Percentiles rank a stretch among this genome's conserved stretches.
Conservation (phyloP, 2,113 vertebrate species). For the Haemorhous mexicanus region DNA sequence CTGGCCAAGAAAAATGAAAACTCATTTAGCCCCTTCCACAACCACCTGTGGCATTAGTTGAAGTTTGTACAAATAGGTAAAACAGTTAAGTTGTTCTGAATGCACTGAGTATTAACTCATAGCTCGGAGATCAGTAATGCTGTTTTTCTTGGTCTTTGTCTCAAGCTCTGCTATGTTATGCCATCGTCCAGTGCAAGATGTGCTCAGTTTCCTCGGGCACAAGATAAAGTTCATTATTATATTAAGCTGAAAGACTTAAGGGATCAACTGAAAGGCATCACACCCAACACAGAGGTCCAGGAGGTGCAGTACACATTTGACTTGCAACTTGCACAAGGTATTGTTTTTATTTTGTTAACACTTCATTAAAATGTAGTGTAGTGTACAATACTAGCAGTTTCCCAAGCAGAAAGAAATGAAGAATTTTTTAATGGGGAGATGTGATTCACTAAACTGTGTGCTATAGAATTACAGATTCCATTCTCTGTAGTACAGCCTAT, state of each 20-base stretch:
- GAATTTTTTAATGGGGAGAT: neutral
- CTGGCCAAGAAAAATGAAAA: neutral
- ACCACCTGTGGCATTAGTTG: neutral
- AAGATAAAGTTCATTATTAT: constrained; percentile 99
- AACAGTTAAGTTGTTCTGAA: neutral
- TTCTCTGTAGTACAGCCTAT: neutral
- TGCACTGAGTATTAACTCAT: neutral
- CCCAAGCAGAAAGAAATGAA: neutral
- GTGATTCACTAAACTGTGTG: neutral
- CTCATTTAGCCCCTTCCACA: neutral
- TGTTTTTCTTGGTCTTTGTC: neutral
- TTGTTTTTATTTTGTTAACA: neutral
- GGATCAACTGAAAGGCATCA: constrained; percentile 87
- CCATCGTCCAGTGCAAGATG: constrained; percentile 96
- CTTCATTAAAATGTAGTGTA: neutral
- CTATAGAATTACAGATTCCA: neutral
- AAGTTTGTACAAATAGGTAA: neutral
- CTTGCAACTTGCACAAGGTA: constrained; percentile 90
- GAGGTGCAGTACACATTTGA: constrained; percentile 89
- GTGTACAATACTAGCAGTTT: neutral
- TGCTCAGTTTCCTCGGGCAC: constrained; percentile 96
- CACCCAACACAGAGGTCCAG: constrained; percentile 77
- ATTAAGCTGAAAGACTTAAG: constrained; percentile 95
- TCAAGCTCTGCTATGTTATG: constrained; percentile 94
- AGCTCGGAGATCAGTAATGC: neutral